A percentile compares a stretch with the other conserved stretches of the same genome.
Conservation (phyloP, 2,888 invertebrate genomes). For the Pachydiplax longipennis region DNA sequence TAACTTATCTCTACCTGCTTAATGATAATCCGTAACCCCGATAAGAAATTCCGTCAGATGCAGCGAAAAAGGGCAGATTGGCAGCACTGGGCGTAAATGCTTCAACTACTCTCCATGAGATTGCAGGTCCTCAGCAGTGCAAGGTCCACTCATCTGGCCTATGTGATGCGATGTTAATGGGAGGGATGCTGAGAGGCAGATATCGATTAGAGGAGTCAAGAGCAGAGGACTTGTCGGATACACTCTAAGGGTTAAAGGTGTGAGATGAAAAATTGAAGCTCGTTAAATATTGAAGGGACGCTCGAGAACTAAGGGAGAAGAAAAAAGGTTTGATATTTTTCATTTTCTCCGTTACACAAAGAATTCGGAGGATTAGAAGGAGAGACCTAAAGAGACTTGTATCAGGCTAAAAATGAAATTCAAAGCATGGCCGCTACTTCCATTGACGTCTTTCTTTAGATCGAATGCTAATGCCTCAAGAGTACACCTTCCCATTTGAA, state of each 20-base stretch:
- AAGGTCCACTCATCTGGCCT: no score
- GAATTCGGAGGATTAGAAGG: background rate
- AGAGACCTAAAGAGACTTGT: background rate
- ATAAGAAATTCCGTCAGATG: background rate
- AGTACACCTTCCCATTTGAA: no score
- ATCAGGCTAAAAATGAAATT: no score
- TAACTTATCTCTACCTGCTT: no score
- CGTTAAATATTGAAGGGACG: conserved; percentile 4
- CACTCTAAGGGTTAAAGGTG: conserved; percentile 18
- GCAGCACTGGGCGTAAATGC: background rate
- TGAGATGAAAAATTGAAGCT: conserved; percentile 32
- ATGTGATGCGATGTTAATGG: no score
- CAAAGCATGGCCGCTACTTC: no score
- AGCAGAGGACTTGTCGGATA: conserved; percentile 22
- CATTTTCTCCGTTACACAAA: background rate
- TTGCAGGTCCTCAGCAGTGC: no score
- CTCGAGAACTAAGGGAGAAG: background rate
- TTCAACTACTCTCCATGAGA: no score
- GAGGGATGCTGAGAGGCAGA: background rate
- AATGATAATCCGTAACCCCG: no score
- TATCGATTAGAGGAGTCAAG: conserved; percentile 18
- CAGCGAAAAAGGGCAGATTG: background rate
- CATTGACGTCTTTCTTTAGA: no score
- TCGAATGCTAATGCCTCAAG: no score
- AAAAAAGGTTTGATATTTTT: background rate